phyloP scores from a whole-genome alignment of 2,888 invertebrate genomes.

The Cactoblastis cactorum region DNA sequence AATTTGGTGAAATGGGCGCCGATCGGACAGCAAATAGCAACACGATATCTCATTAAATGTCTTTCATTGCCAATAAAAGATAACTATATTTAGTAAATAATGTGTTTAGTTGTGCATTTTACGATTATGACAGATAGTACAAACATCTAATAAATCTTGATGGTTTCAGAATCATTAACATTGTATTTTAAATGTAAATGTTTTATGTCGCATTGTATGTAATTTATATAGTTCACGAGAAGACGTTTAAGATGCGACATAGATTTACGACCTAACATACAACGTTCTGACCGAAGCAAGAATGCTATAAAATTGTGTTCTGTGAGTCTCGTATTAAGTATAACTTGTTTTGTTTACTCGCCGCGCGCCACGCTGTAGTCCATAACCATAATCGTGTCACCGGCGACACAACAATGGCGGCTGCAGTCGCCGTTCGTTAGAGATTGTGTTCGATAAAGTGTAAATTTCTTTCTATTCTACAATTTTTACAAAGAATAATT shows the following conservation, averaged over 20 bases:
- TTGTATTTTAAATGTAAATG: slow-evolving; percentile 19
- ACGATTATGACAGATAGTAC: no score
- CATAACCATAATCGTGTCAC: slow-evolving; percentile 33
- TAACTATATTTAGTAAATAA: no score
- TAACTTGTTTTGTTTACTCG: slow-evolving; percentile 60
- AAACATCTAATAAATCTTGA: no score
- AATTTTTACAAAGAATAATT: slow-evolving; percentile 37
- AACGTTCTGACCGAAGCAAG: slow-evolving; percentile 41
- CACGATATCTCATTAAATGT: slow-evolving; percentile 7
- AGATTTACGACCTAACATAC: slow-evolving; percentile 35
- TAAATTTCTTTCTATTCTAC: slow-evolving; percentile 49
- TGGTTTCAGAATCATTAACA: no score
- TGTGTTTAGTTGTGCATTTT: no score
- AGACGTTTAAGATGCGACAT: slow-evolving; percentile 23
- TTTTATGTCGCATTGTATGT: slow-evolving; percentile 16
- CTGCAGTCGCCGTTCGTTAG: slow-evolving; percentile 45
- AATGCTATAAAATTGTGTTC: slow-evolving; percentile 53
- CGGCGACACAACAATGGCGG: slow-evolving; percentile 66
- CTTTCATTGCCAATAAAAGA: not conserved
- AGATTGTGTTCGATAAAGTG: slow-evolving; percentile 63
- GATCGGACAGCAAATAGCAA: not conserved
- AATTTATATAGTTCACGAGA: slow-evolving; percentile 16
- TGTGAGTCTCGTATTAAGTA: slow-evolving; percentile 49
- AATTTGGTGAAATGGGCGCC: slow-evolving; percentile 13
- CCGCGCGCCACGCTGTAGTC: slow-evolving; percentile 27